Conservation (phyloP, 2,797 vertebrate species). For the Gallirallus australis region DNA sequence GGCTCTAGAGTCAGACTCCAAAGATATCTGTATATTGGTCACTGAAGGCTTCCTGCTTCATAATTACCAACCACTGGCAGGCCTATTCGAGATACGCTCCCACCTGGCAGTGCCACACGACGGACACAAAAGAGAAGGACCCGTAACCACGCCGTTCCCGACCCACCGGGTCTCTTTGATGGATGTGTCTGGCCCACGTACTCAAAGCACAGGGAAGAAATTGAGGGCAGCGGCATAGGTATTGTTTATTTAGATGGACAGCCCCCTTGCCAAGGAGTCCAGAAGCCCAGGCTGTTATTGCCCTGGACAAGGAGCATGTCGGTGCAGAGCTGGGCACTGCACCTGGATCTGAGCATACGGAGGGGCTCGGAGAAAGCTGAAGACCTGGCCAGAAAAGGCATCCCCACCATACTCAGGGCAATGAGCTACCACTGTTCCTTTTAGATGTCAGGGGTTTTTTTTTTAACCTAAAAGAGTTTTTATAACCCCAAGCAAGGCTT, state of each 20-base stretch:
- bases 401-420: neutral
- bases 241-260: neutral
- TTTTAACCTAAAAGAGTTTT: neutral
- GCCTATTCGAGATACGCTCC: no score
- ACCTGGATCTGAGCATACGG: neutral
- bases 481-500: neutral
- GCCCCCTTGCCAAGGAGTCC: neutral
- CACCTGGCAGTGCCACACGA: no score
- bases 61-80: no score
- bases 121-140: no score
- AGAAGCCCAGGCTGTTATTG: neutral
- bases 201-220: no score
- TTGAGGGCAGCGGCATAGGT: no score
- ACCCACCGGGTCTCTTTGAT: no score
- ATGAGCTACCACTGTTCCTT: neutral
- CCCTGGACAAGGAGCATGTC: accelerated
- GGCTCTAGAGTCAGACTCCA: no score
- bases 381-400: neutral
- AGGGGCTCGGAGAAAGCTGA: neutral
- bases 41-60: no score
- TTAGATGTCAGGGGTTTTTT: neutral
- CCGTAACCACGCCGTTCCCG: no score
- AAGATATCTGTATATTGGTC: no score
- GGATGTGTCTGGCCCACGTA: no score
- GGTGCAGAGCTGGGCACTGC: neutral